phyloP scores from a whole-genome alignment of 2,797 vertebrate species.

The Rousettus madagascariensis region DNA sequence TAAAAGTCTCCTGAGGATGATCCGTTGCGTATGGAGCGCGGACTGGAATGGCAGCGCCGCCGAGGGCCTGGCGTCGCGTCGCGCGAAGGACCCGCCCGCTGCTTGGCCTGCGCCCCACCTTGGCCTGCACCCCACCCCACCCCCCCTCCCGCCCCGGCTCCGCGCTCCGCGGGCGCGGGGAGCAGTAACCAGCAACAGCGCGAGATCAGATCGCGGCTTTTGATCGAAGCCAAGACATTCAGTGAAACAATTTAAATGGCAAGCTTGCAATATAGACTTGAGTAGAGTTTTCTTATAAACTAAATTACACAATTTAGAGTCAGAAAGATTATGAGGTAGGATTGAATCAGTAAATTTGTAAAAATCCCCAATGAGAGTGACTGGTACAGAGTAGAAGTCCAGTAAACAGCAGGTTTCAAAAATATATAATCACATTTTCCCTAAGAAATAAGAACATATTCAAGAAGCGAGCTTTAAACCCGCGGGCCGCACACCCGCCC shows the following conservation, averaged over 20 bases:
- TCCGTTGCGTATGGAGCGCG: conserved; percentile 11
- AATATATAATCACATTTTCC: not conserved
- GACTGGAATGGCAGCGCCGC: not conserved
- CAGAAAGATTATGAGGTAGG: not conserved
- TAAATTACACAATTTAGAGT: not conserved
- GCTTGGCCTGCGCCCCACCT: not conserved
- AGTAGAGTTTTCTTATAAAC: not conserved
- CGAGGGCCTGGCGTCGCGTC: not conserved
- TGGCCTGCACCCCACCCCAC: no score
- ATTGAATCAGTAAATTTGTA: not conserved
- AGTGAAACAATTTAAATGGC: not conserved
- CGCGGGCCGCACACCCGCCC: not conserved
- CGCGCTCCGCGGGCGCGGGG: no score
- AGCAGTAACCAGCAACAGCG: fast-evolving
- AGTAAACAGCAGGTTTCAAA: not conserved
- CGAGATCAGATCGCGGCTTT: not conserved
- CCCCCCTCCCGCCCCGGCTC: no score
- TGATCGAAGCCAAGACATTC: not conserved
- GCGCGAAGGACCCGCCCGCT: not conserved
- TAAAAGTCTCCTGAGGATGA: not conserved
- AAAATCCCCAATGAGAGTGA: not conserved
- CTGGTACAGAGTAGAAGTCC: not conserved
- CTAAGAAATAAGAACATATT: not conserved
- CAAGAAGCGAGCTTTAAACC: not conserved
- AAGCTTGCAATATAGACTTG: not conserved